Evolutionary conservation across 2,888 invertebrate species (phyloP).

Genomic region (Helleia helle): DNA sequence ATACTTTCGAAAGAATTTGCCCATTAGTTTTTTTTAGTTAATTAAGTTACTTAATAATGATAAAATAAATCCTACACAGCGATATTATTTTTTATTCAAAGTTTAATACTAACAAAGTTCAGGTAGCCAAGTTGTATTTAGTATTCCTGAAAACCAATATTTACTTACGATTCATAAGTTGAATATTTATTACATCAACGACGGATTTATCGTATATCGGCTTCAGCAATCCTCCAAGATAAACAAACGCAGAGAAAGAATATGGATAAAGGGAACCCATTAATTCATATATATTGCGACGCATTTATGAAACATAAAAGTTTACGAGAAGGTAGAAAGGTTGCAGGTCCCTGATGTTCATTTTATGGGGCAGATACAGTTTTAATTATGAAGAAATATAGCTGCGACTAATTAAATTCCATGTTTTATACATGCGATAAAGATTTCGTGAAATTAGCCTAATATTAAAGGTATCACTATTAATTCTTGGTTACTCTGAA

Average conservation of each 20-base stretch:
- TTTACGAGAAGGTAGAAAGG: constrained; percentile 60
- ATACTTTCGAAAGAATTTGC: no score
- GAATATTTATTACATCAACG: constrained; percentile 3
- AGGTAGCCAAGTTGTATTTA: no score
- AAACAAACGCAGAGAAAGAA: constrained; percentile 41
- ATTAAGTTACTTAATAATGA: no score
- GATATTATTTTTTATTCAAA: no score
- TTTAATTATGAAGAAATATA: constrained; percentile 54
- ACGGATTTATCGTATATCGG: constrained; percentile 27
- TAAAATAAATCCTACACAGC: no score
- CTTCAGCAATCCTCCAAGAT: constrained; percentile 30
- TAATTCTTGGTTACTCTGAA: no score
- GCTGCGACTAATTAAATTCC: constrained; percentile 37
- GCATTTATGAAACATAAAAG: constrained; percentile 68
- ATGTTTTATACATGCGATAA: constrained; percentile 15
- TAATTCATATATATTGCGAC: constrained; percentile 63
- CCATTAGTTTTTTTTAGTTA: no score
- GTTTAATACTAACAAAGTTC: no score
- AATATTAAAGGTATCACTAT: no score
- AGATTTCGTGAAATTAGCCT: no score
- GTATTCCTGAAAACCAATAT: neutral
- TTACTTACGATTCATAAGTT: neutral
- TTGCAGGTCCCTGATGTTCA: constrained; percentile 41
- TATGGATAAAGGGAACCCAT: constrained; percentile 48
- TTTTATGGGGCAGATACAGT: constrained; percentile 56